phyloP scores from a whole-genome alignment of 2,797 vertebrate genomes.

The Rhincodon typus region DNA sequence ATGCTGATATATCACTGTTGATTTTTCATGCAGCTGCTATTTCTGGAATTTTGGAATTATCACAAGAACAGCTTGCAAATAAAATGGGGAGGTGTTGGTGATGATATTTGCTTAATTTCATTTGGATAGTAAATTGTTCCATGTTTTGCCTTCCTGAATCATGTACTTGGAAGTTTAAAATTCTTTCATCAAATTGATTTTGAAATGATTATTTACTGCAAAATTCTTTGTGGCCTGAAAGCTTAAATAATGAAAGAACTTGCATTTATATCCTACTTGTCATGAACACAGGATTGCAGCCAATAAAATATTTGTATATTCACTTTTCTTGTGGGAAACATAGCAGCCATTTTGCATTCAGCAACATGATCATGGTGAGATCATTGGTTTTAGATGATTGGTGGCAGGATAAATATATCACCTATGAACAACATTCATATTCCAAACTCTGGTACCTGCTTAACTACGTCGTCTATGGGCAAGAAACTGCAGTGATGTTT shows the following conservation, averaged over 20 bases:
- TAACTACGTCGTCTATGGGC: too few species aligned
- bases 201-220: neutral
- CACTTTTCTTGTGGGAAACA: neutral
- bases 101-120: neutral
- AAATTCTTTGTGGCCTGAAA: neutral
- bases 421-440: too few species aligned
- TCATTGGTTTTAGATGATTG: neutral
- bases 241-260: neutral
- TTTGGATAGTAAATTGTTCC: neutral
- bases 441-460: too few species aligned
- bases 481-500: too few species aligned
- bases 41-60: neutral
- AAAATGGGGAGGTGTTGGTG: neutral
- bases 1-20: neutral
- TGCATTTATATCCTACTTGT: neutral
- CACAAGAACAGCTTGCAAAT: neutral
- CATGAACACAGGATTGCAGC: neutral
- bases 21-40: neutral
- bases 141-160: neutral
- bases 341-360: neutral
- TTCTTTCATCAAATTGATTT: neutral
- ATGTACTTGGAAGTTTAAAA: neutral
- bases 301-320: neutral
- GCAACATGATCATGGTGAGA: neutral
- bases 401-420: too few species aligned